phyloP scores from a whole-genome alignment of 1,140 invertebrate species.

The Musca vetustissima region DNA sequence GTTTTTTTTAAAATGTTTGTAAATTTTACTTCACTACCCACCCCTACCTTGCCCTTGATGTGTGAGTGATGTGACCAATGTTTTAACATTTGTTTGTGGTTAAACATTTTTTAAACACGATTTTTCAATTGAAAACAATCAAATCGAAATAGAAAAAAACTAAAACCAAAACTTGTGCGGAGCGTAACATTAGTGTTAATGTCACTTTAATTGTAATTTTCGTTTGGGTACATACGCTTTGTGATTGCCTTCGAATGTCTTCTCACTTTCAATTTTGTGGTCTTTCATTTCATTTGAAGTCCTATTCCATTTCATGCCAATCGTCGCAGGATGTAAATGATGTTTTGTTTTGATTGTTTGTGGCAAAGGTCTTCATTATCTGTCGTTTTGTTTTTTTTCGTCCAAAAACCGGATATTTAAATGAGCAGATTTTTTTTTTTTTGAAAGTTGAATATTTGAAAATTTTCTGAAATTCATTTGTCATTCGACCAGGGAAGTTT shows the following conservation, averaged over 20 bases:
- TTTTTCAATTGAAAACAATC: conserved; percentile 11
- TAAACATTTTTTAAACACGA: not conserved
- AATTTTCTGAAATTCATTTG: not conserved
- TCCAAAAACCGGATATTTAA: conserved; percentile 18
- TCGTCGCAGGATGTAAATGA: conserved; percentile 8
- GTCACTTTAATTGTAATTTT: conserved; percentile 6
- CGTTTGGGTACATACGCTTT: not conserved
- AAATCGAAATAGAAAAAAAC: no score
- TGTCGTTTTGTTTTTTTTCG: no score
- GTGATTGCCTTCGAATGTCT: not conserved
- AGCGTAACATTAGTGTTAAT: not conserved
- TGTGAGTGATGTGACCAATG: conserved; percentile 20
- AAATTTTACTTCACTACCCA: no score
- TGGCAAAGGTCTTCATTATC: not conserved
- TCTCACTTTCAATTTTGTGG: not conserved
- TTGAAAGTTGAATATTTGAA: not conserved
- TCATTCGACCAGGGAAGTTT: not conserved
- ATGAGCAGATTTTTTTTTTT: not conserved
- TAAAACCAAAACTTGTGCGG: not conserved
- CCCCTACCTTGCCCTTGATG: no score
- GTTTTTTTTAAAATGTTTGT: no score
- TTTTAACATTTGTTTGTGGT: conserved; percentile 3
- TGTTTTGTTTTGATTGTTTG: not conserved
- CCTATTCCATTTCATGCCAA: not conserved
- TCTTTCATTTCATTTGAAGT: no score